These are phyloP conservation scores for Lepilemur ruficaudatus DNA, from an alignment of 2,797 vertebrate species.

Conservation along the genomic window DNA sequence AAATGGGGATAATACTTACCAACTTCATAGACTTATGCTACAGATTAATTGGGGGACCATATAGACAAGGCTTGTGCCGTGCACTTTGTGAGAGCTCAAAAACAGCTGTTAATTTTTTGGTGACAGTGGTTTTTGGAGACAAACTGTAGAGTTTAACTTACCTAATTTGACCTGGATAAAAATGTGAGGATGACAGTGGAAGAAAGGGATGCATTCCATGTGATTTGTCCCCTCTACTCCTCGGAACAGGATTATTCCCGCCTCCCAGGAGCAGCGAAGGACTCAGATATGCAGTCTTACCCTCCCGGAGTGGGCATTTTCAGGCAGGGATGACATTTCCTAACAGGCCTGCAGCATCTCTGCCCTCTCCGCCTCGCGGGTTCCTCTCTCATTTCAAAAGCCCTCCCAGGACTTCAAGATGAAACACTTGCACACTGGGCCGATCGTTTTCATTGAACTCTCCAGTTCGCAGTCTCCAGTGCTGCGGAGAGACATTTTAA, in stretches of 20 bases:
- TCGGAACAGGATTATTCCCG: neutral
- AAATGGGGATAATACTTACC: neutral
- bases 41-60: neutral
- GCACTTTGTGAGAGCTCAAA: neutral
- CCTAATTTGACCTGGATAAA: neutral
- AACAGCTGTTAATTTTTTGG: neutral
- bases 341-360: neutral
- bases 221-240: neutral
- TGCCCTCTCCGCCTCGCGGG: neutral
- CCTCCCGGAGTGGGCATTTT: neutral
- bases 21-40: neutral
- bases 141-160: neutral
- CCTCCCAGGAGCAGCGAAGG: neutral
- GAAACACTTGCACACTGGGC: constrained; percentile 29
- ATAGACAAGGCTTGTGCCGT: neutral
- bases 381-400: constrained; percentile 2
- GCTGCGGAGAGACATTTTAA: constrained; percentile 53
- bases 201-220: neutral
- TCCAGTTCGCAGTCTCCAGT: neutral
- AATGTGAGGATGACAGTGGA: neutral
- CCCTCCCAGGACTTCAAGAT: neutral
- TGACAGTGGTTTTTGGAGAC: neutral
- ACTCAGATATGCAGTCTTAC: neutral
- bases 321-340: neutral
- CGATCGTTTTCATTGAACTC: constrained; percentile 22